Percentiles rank a stretch among this genome's conserved stretches.
phyloP scores from a whole-genome alignment of 2,888 invertebrate species.

The Digitonthophagus gazella region DNA sequence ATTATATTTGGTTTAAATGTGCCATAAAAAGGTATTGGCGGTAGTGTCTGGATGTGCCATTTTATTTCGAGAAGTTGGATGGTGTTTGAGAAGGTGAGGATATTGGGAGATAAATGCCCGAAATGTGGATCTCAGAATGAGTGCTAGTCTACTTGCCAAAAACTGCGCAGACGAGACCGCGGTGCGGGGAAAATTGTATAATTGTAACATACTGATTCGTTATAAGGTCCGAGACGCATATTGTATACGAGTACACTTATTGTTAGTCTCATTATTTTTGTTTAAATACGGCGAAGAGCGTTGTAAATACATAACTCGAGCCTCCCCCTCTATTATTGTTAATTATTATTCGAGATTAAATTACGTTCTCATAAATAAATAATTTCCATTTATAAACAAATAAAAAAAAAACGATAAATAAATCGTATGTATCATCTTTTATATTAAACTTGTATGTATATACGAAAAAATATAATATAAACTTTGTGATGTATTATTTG shows the following conservation, averaged over 20 bases:
- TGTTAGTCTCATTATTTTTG: background rate
- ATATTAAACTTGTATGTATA: conserved; percentile 29
- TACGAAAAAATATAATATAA: too few relatives aligned
- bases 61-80: background rate
- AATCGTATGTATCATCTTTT: conserved; percentile 16
- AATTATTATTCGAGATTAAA: conserved; percentile 27
- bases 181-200: background rate
- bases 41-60: background rate
- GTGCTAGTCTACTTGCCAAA: conserved; percentile 40
- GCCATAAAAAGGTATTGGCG: background rate
- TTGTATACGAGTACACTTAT: conserved; percentile 34
- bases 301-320: background rate
- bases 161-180: conserved; percentile 25
- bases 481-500: conserved; percentile 40
- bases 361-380: background rate
- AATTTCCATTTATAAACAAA: conserved; percentile 6
- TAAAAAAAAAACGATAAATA: background rate
- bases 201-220: conserved; percentile 7
- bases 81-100: background rate
- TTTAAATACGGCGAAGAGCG: background rate
- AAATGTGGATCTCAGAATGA: conserved; percentile 35
- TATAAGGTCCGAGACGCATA: background rate
- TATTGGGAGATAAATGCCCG: conserved; percentile 10
- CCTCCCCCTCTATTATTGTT: background rate
- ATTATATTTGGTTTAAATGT: background rate